A percentile compares a stretch with the other conserved stretches of the same genome.
Conservation (phyloP, 2,797 vertebrate genomes). For the Erpetoichthys calabaricus region DNA sequence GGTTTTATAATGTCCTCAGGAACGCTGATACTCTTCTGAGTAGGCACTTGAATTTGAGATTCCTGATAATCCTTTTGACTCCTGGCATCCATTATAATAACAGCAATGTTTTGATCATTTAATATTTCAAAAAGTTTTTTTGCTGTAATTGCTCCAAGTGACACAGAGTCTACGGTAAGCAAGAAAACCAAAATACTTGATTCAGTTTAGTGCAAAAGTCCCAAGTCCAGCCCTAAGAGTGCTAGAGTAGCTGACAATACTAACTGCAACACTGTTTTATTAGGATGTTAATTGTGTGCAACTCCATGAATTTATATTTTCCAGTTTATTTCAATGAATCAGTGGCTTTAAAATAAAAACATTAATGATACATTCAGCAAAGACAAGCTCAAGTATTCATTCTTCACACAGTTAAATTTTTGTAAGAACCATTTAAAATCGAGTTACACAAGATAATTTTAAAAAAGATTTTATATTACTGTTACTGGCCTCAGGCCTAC, state of each 20-base stretch:
- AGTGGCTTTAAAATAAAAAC: no score
- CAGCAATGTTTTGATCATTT: constrained; percentile 59
- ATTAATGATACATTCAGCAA: no score
- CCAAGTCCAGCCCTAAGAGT: no score
- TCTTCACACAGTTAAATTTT: no score
- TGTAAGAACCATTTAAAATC: constrained; percentile 14
- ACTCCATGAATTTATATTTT: no score
- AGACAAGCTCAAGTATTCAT: no score
- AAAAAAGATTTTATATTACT: not conserved
- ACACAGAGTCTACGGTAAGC: constrained; percentile 18
- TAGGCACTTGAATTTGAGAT: constrained; percentile 68
- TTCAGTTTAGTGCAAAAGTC: no score
- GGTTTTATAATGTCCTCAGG: constrained; percentile 82
- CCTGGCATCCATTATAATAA: constrained; percentile 87
- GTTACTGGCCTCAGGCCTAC: no score
- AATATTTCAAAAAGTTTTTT: constrained; percentile 83
- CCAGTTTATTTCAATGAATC: no score
- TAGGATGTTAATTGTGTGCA: no score
- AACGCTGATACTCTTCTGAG: constrained; percentile 59
- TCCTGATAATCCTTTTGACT: constrained; percentile 66
- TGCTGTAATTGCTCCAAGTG: constrained; percentile 62
- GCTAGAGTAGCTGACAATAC: no score
- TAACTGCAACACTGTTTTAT: no score
- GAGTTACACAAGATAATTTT: not conserved
- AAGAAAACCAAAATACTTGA: not conserved